Percentiles rank a stretch among this genome's conserved stretches.
Evolutionary conservation across 2,797 vertebrate species (phyloP).

Genomic region (Coreius guichenoti): DNA sequence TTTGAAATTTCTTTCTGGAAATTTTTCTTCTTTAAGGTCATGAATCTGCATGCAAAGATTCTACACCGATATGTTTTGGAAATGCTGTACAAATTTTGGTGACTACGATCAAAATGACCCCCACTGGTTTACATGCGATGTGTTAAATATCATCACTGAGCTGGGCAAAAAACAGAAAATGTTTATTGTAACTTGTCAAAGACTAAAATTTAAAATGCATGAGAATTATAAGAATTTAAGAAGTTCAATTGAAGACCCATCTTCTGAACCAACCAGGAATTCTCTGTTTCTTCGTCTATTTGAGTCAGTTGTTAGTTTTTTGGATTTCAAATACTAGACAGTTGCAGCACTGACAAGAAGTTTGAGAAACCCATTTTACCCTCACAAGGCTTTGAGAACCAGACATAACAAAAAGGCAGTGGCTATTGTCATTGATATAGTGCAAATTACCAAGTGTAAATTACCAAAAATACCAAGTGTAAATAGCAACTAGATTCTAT

Average conservation of each 20-base stretch:
- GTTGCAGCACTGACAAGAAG: conserved; percentile 4
- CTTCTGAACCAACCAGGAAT: not conserved
- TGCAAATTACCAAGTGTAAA: no score
- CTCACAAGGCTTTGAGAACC: not conserved
- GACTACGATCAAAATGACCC: not conserved
- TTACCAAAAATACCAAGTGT: no score
- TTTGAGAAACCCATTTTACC: not conserved
- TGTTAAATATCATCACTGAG: not conserved
- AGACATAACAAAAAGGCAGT: not conserved
- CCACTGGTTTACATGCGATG: not conserved
- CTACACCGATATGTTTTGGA: not conserved
- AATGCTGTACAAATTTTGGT: not conserved
- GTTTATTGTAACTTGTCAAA: not conserved
- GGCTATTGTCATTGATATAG: no score
- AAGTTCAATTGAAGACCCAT: not conserved
- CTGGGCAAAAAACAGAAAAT: not conserved
- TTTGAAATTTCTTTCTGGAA: not conserved
- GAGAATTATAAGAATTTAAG: no score
- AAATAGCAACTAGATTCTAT: no score
- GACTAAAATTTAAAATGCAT: not conserved
- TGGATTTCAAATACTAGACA: not conserved
- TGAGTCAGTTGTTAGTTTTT: not conserved
- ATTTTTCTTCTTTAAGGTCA: not conserved
- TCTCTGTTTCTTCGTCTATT: not conserved
- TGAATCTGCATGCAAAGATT: not conserved